Base-by-base conservation (phyloP, 1,140 invertebrate species). In the Arctopsyche grandis region DNA sequence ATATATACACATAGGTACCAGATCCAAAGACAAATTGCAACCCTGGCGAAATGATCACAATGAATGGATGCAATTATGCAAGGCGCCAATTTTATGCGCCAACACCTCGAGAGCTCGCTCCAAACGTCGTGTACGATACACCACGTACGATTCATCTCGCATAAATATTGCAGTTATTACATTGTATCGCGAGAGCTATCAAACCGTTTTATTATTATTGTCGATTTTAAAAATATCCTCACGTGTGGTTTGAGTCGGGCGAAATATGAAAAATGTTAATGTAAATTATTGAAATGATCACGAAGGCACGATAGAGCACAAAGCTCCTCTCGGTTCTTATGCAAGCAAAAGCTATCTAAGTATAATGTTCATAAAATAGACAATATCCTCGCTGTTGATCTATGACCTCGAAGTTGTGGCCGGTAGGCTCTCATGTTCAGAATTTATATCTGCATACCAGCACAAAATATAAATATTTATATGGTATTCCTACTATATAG, bases 1-100 rank as follows among this genome's bases (percentile, higher is more conserved):
- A 52, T 14, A 16, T 14, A 10, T 16, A 16, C 12, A 52, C 12
- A 52, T 16, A 16, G 3, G 48, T 16, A 52, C 16, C 16, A 16
- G 10, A 52, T 12, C 21, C 24, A 26, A 46, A 46, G 56, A 76
- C 78, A 81, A 81, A 81, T 79, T 82, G 78, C 78, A 63, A 69
- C 52, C 16, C 75, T 46, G 74, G 58, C 46, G 58, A 78, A 82
- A 82, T 75, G 80, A 69, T 77, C 80, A 73, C 80, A 79, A 82
- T 82, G 78, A 82, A 82, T 82, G 80, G 80, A 74, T 48, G 78
- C 78, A 78, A 82, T 82, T 82, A 82, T 82, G 69, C 66, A 66
- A 77, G 80, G 80, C 80, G 80, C 78, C 80, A 75, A 82, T 82
- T 82, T 82, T 74, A 69, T 52, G 60, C 63, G 44, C 56, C 26